Conservation (phyloP, 2,113 vertebrate genomes). For the Leucopternis melanops region DNA sequence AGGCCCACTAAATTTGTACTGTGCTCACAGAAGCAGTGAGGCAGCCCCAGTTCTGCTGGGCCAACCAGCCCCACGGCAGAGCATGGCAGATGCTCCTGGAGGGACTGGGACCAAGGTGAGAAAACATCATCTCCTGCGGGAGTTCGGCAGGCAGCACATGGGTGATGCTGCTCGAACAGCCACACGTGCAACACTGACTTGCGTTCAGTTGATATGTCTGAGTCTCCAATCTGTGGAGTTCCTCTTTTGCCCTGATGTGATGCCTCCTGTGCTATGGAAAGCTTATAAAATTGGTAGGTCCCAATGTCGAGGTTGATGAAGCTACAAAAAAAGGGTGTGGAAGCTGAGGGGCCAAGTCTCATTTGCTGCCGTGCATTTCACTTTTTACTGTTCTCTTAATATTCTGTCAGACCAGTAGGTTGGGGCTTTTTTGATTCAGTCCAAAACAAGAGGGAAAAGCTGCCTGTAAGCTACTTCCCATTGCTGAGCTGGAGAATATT, state of each 20-base stretch:
- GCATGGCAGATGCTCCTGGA: rapidly evolving
- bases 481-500: background rate
- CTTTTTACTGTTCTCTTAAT: background rate
- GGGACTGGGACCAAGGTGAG: background rate
- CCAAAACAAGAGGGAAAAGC: background rate
- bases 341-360: background rate
- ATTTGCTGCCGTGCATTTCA: background rate
- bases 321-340: background rate
- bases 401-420: background rate
- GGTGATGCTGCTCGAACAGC: background rate
- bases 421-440: background rate
- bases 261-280: background rate
- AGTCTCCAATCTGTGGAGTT: background rate
- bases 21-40: background rate
- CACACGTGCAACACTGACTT: background rate
- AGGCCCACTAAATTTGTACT: background rate
- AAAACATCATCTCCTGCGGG: background rate
- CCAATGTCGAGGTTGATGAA: background rate
- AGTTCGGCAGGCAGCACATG: background rate
- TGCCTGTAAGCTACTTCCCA: background rate
- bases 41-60: background rate
- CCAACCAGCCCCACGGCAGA: background rate
- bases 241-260: background rate
- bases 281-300: background rate
- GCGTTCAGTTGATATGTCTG: background rate